Evolutionary conservation across 2,113 vertebrate species (phyloP), one percentile per base, ranked within the genome.

Genomic region (Sinocyclocheilus rhinocerous): DNA sequence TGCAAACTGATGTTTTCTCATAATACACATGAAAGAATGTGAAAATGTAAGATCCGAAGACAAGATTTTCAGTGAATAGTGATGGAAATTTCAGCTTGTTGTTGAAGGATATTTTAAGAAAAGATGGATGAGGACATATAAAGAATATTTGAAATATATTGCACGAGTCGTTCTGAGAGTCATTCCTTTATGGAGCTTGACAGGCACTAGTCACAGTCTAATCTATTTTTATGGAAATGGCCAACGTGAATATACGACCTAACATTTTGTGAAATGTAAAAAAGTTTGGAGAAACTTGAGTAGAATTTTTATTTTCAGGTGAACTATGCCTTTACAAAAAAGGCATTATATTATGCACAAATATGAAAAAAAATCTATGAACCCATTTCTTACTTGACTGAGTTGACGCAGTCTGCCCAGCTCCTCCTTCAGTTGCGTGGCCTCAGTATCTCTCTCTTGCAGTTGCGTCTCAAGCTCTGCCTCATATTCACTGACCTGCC

Each of bases 381-480:
- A 57, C 4, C 4, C 8, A 10, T 48, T 0, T 82, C 18, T 89
- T 89, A 97, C 96, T 91, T 96, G 93, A 86, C 90, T 93, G 8
- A 91, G 88, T 11, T 75, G 90, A 39, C 86, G 92, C n/a, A 95
- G 84, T 83, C 86, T 93, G 67, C 89, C 93, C 83, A 97, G 79
- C 83, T 97, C 96, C 86, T 95, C 94, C 87, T 91, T 96, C 42
- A 96, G 95, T 83, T 91, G 93, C 42, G 16, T 92, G 78, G 92
- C 91, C 93, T 97, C 94, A 4, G 81, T 18, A 0, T 95, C 93
- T 18, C 89, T 93, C 6, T 93, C 90, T 88, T 91, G 93, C 3
- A 96, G 85, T 33, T 94, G 95, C 5, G 91, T 88, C 81, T 97
- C 95, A 83, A 96, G 90, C 63, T 96, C 93, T 33, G 92, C 92